These are phyloP conservation scores for Etheostoma perlongum DNA, from an alignment of 2,797 vertebrate species.

Conservation along the genomic window DNA sequence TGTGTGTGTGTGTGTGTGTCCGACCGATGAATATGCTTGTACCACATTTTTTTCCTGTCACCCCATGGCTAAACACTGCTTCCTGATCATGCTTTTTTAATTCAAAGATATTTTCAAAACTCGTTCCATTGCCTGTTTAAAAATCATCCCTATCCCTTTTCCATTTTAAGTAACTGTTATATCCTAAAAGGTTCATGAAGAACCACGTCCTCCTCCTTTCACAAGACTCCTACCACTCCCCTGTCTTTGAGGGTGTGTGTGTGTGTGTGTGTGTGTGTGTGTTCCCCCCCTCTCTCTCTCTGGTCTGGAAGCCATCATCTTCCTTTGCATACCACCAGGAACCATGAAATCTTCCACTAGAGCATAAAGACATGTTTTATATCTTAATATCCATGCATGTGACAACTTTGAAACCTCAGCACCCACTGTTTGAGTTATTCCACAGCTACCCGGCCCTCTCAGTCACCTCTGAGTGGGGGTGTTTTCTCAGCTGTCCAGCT, in stretches of 20 bases:
- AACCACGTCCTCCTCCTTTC: constrained; percentile 42
- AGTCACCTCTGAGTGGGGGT: constrained; percentile 42
- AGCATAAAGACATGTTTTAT: constrained; percentile 84
- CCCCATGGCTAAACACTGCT: not conserved
- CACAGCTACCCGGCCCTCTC: constrained; percentile 38
- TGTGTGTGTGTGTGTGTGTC: too few relatives aligned
- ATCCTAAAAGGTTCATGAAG: constrained; percentile 52
- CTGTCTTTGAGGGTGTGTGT: constrained; percentile 43
- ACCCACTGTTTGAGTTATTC: constrained; percentile 65
- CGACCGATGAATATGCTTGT: too few relatives aligned
- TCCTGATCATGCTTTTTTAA: not conserved
- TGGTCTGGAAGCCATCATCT: constrained; percentile 85
- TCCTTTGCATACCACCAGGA: constrained; percentile 79
- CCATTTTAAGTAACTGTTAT: constrained; percentile 24
- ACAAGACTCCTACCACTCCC: constrained; percentile 46
- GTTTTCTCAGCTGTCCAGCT: too few relatives aligned
- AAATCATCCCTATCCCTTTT: not conserved
- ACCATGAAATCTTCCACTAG: constrained; percentile 81
- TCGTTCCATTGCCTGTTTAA: not conserved
- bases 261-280: too few relatives aligned
- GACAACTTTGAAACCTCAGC: constrained; percentile 78
- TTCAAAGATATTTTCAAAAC: not conserved
- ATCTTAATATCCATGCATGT: constrained; percentile 79
- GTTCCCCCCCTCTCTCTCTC: constrained; percentile 27
- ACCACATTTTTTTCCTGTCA: not conserved